Evolutionary conservation across 1,140 invertebrate genomes (phyloP).

Genomic region (Psix sp.): DNA sequence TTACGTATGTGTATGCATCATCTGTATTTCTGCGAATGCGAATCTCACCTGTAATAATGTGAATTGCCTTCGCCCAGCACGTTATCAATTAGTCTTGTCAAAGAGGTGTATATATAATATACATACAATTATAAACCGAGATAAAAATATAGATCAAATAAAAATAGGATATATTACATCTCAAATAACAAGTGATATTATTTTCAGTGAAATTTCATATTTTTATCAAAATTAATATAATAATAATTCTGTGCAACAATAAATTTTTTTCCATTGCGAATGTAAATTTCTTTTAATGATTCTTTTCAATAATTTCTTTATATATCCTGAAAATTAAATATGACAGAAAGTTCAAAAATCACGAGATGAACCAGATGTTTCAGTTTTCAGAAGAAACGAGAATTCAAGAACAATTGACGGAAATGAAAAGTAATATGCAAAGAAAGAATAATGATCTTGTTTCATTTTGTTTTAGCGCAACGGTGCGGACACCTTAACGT

Average conservation of each 20-base stretch:
- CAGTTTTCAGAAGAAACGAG: constrained; percentile 11
- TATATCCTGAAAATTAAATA: too few relatives aligned
- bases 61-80: constrained; percentile 49
- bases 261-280: too few relatives aligned
- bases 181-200: neutral
- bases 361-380: too few relatives aligned
- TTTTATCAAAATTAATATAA: too few relatives aligned
- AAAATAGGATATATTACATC: neutral
- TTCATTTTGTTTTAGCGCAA: constrained; percentile 15
- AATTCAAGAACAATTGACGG: constrained; percentile 27
- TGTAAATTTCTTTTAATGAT: too few relatives aligned
- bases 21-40: constrained; percentile 47
- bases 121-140: constrained; percentile 1
- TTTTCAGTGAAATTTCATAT: too few relatives aligned
- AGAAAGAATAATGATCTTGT: constrained; percentile 10
- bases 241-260: too few relatives aligned
- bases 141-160: neutral
- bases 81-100: constrained; percentile 54
- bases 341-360: too few relatives aligned
- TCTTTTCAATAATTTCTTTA: too few relatives aligned
- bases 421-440: constrained; percentile 20
- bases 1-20: constrained; percentile 23
- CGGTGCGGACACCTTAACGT: neutral
- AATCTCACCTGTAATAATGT: constrained; percentile 49
- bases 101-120: constrained; percentile 35